phyloP scores from a whole-genome alignment of 2,797 vertebrate species.

The Tarsius wallacei region DNA sequence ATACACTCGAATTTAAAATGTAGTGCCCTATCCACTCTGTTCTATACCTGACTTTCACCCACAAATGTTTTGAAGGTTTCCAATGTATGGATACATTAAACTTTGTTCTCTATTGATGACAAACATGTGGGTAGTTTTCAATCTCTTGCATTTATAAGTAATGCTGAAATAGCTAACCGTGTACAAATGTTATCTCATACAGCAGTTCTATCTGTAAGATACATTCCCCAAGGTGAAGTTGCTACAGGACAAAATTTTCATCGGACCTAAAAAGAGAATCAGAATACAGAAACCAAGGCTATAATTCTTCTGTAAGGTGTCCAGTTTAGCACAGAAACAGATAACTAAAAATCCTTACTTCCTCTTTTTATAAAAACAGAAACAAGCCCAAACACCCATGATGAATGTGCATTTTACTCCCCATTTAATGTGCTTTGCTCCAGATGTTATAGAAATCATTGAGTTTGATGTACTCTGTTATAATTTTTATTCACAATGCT shows the following conservation, averaged over 20 bases:
- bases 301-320: conserved; percentile 51
- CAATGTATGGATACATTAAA: background rate
- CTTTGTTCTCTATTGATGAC: conserved; percentile 38
- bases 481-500: conserved; percentile 58
- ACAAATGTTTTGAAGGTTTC: background rate
- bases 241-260: conserved; percentile 43
- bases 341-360: conserved; percentile 69
- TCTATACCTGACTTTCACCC: background rate
- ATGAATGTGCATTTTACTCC: conserved; percentile 66
- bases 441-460: conserved; percentile 80
- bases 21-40: background rate
- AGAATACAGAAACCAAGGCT: conserved; percentile 29
- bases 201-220: conserved; percentile 29
- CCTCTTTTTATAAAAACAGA: conserved; percentile 71
- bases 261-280: conserved; percentile 55
- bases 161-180: background rate
- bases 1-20: background rate
- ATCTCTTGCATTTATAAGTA: conserved; percentile 44
- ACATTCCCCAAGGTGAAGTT: conserved; percentile 67
- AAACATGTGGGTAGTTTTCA: conserved; percentile 61
- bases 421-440: conserved; percentile 59
- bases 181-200: conserved; percentile 26
- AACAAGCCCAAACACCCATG: conserved; percentile 65
- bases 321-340: conserved; percentile 62
- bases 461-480: conserved; percentile 27